Evolutionary conservation across 37 sponge, comb jelly and placozoan genomes (phyloP), one percentile per base, ranked within the genome.

Genomic region (Diacarnus erythraeanus): DNA sequence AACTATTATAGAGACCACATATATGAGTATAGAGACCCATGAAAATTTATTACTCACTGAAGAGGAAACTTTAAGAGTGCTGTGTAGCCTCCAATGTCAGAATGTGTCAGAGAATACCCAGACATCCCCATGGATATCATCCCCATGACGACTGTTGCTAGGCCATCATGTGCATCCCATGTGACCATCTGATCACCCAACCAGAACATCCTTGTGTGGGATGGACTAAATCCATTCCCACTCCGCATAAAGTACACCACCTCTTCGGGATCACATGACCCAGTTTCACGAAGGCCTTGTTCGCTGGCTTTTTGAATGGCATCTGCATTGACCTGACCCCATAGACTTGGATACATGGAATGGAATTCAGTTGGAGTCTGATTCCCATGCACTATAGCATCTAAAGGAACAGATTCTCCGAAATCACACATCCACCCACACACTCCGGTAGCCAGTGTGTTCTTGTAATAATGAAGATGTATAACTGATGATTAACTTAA

Each of bases 1-100:
- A n/a, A n/a, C n/a, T n/a, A n/a, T n/a, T n/a, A 65, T 29, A 65
- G 23, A 12, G 15, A 21, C 12, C 12, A 21, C 18, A 54, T 21
- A 54, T 18, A 54, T 54, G 57, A 54, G 57, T 54, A 54, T 12
- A 21, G 12, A 54, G 12, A n/a, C n/a, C n/a, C 18, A 54, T 54
- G 18, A 6, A 30, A 36, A 15, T 68, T n/a, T 51, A 38, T 38
- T 56, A 21, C 85, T 63, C 59, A 85, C 79, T 85, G 58, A 54
- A 79, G 20, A 8, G 54, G 63, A 2, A 6, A 27, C 22, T 72
- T 33, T 43, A 77, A 57, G 10, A 92, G 37, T 40, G 89, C 71
- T 4, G 93, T 88, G 66, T 93, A 93, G 59, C 93, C 93, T 59
- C 93, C 93, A 64, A 85, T 93, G 86, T 93, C 93, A 27, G 93